phyloP scores from a whole-genome alignment of 1,140 invertebrate species.

The Calosoma granatense region DNA sequence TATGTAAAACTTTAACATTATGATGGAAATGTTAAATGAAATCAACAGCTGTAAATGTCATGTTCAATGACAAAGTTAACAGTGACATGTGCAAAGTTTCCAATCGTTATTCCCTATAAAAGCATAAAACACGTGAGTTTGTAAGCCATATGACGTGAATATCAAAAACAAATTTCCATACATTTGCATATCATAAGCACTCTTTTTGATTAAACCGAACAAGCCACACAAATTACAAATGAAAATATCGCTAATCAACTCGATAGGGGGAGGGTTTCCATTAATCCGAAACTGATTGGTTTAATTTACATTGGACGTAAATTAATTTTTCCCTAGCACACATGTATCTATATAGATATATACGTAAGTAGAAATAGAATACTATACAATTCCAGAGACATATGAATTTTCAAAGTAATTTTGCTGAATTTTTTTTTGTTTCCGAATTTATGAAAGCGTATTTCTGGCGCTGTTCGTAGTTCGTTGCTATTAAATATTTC shows the following conservation, averaged over 20 bases:
- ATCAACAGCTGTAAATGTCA: not conserved
- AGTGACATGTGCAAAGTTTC: slow-evolving; percentile 1
- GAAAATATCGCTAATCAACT: slow-evolving; percentile 1
- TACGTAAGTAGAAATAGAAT: too few species aligned
- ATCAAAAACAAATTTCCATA: not conserved
- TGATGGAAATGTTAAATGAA: not conserved
- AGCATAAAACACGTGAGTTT: not conserved
- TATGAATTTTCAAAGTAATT: too few species aligned
- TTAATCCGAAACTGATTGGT: too few species aligned
- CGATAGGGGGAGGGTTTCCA: too few species aligned
- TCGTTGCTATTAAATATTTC: too few species aligned
- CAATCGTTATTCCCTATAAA: not conserved
- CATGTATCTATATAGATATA: too few species aligned
- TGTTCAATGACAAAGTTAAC: not conserved
- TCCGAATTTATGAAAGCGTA: too few species aligned
- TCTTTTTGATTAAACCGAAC: not conserved
- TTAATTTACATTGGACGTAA: too few species aligned
- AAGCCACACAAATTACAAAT: not conserved
- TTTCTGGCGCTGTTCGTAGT: too few species aligned
- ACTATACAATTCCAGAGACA: too few species aligned
- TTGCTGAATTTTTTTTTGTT: too few species aligned
- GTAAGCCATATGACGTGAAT: not conserved
- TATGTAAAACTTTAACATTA: not conserved
- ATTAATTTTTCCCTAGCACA: too few species aligned
- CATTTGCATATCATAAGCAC: slow-evolving; percentile 2